phyloP scores from a whole-genome alignment of 2,888 invertebrate species.

The Parnassius mnemosyne region DNA sequence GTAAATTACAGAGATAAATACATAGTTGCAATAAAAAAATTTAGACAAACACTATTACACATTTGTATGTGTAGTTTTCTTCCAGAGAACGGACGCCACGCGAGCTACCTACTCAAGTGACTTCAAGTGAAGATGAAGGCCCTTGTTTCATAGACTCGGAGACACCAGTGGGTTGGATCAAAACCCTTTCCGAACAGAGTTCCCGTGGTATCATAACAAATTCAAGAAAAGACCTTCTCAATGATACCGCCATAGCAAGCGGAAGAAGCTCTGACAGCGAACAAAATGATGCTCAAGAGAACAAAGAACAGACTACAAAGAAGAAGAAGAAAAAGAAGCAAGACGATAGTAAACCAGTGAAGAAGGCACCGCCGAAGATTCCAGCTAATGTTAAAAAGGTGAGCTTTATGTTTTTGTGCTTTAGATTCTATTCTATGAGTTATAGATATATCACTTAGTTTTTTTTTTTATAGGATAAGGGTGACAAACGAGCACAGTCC shows the following conservation, averaged over 20 bases:
- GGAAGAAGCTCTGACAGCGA: slow-evolving; percentile 57
- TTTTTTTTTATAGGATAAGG: no score
- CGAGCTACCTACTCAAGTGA: slow-evolving; percentile 72
- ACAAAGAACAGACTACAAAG: slow-evolving; percentile 41
- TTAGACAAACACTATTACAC: no score
- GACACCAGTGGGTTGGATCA: slow-evolving; percentile 70
- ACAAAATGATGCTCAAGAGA: slow-evolving; percentile 36
- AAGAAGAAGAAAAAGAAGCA: slow-evolving; percentile 60
- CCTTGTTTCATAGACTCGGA: slow-evolving; percentile 72
- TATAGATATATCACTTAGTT: no score
- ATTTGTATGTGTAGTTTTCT: slow-evolving; percentile 17
- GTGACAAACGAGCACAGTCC: no score
- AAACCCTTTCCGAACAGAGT: slow-evolving; percentile 64
- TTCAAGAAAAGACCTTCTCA: slow-evolving; percentile 74
- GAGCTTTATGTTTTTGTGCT: not conserved
- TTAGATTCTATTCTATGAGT: no score
- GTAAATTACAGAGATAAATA: no score
- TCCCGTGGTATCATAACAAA: slow-evolving; percentile 61
- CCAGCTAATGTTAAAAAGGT: slow-evolving; percentile 64
- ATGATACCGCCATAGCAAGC: slow-evolving; percentile 66
- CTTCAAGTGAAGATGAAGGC: slow-evolving; percentile 75
- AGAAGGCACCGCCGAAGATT: slow-evolving; percentile 44
- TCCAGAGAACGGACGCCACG: slow-evolving; percentile 77
- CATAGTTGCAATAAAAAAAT: no score
- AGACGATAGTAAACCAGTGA: slow-evolving; percentile 32